phyloP scores from a whole-genome alignment of 2,797 vertebrate genomes.

The Ibycter americanus region DNA sequence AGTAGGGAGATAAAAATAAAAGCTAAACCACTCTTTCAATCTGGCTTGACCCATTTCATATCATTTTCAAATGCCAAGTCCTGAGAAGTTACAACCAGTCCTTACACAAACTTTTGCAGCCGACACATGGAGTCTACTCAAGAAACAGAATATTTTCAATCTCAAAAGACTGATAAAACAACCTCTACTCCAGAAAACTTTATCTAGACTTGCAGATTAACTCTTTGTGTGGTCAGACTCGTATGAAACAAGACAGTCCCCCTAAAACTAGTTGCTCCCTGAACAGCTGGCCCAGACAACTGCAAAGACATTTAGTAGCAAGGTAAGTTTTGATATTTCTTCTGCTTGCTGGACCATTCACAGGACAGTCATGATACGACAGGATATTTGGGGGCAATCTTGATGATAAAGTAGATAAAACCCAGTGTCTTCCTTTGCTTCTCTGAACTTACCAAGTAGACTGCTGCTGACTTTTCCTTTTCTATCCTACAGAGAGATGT shows the following conservation, averaged over 20 bases:
- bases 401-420: background rate
- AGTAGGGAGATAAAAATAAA: background rate
- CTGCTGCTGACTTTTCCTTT: background rate
- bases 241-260: background rate
- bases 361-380: background rate
- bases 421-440: background rate
- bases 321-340: background rate
- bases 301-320: background rate
- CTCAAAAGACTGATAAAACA: background rate
- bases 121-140: background rate
- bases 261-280: background rate
- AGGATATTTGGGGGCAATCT: background rate
- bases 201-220: background rate
- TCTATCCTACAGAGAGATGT: background rate
- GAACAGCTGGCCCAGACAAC: background rate
- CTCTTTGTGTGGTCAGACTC: background rate
- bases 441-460: background rate
- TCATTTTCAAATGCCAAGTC: background rate
- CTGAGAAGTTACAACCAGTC: background rate
- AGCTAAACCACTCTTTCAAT: background rate
- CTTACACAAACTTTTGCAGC: background rate
- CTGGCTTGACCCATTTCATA: background rate
- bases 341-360: background rate
- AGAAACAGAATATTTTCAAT: background rate
- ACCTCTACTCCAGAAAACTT: background rate